Percentiles rank a stretch among this genome's conserved stretches.
These are phyloP conservation scores for Monomorium pharaonis DNA, from an alignment of 1,140 invertebrate species.

Conservation along the genomic window DNA sequence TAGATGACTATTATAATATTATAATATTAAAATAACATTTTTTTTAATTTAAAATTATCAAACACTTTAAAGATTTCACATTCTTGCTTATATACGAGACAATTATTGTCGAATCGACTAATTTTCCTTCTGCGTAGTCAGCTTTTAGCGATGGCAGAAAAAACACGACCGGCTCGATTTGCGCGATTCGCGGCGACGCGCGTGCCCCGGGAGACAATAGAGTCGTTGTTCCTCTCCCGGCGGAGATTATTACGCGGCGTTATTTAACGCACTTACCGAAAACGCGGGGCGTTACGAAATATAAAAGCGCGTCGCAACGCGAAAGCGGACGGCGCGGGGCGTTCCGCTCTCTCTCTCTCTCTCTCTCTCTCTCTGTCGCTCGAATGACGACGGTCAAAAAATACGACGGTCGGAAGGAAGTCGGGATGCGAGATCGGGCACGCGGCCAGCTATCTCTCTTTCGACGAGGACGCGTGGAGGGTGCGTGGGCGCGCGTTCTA, in stretches of 20 bases:
- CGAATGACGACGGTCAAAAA: neutral
- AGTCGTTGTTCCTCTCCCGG: neutral
- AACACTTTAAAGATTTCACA: no score
- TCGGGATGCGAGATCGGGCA: neutral
- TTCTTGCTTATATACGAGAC: no score
- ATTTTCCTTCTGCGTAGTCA: no score
- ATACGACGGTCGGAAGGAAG: slow-evolving; percentile 1
- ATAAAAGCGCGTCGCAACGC: neutral
- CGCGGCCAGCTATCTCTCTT: neutral
- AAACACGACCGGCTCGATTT: no score
- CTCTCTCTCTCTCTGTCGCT: no score
- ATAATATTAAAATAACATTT: no score
- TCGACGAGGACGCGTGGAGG: neutral
- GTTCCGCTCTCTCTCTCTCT: neutral
- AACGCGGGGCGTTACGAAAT: slow-evolving; percentile 11
- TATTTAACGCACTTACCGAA: slow-evolving; percentile 14
- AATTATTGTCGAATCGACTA: no score
- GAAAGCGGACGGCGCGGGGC: neutral
- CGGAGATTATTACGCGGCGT: neutral
- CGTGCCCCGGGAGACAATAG: neutral
- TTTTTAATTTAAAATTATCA: no score
- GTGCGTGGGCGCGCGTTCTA: neutral
- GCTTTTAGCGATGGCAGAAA: no score
- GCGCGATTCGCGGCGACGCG: neutral
- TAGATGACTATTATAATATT: no score